A percentile compares a stretch with the other conserved stretches of the same genome.
phyloP scores from a whole-genome alignment of 2,888 invertebrate genomes.

The Coenonympha arcania region DNA sequence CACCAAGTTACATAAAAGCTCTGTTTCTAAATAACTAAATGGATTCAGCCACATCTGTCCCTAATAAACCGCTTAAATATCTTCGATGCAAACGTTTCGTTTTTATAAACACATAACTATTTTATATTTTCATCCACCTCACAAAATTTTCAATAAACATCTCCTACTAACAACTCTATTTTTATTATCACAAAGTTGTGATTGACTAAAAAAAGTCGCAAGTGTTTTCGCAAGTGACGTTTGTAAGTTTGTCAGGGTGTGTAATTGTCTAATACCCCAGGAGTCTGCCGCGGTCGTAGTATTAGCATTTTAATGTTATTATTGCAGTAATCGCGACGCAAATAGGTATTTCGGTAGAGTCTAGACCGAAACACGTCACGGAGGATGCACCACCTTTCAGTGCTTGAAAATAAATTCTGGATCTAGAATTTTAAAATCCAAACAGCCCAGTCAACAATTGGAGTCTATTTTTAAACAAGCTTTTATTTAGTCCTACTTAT shows the following conservation, averaged over 20 bases:
- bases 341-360: constrained; percentile 57
- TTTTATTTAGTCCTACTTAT: too few relatives aligned
- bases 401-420: too few relatives aligned
- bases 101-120: constrained; percentile 40
- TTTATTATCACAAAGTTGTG: background rate
- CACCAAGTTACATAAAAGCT: too few relatives aligned
- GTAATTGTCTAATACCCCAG: constrained; percentile 58
- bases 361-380: constrained; percentile 51
- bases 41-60: background rate
- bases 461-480: background rate
- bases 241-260: constrained; percentile 9
- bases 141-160: background rate
- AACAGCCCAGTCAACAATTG: background rate
- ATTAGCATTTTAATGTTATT: constrained; percentile 65
- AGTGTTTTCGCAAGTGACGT: background rate
- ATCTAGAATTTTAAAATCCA: too few relatives aligned
- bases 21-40: too few relatives aligned
- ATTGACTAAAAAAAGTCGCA: background rate
- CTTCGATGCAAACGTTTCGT: constrained; percentile 39
- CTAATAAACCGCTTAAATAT: background rate
- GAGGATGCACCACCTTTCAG: constrained; percentile 31
- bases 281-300: constrained; percentile 48
- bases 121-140: constrained; percentile 4
- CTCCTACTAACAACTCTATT: background rate
- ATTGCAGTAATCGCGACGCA: constrained; percentile 54